phyloP scores from a whole-genome alignment of 1,140 invertebrate genomes.

The Pachyrhynchus sulphureomaculatus region DNA sequence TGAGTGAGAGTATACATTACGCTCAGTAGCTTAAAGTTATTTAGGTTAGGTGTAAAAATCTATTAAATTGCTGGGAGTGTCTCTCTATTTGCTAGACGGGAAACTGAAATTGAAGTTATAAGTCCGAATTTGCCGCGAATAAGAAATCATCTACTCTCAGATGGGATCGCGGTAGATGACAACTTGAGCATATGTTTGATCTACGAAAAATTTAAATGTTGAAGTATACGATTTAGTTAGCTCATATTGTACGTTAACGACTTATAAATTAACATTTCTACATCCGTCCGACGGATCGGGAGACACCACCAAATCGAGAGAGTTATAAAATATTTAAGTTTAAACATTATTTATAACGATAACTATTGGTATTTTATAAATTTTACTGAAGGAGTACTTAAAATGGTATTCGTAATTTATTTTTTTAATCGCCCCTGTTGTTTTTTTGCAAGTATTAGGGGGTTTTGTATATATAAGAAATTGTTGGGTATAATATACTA shows the following conservation, averaged over 20 bases:
- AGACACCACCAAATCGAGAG: background rate
- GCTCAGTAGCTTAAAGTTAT: background rate
- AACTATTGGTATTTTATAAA: constrained; percentile 5
- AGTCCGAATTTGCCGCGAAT: too few species aligned
- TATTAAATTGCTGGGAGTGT: background rate
- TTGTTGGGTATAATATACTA: background rate
- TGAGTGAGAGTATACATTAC: background rate
- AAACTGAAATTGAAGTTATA: too few species aligned
- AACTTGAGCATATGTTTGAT: too few species aligned
- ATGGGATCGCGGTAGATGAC: too few species aligned
- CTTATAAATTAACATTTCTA: too few species aligned
- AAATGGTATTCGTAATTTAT: background rate
- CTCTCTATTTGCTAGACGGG: background rate
- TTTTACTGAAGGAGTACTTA: constrained; percentile 1
- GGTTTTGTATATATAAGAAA: background rate
- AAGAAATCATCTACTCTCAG: too few species aligned
- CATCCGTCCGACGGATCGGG: too few species aligned
- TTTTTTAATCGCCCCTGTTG: too few species aligned
- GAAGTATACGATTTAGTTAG: too few species aligned
- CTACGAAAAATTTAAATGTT: too few species aligned
- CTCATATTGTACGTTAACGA: too few species aligned
- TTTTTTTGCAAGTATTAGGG: background rate
- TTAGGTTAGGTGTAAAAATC: background rate
- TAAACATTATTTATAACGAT: background rate
- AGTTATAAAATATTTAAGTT: background rate